Evolutionary conservation across 1,140 invertebrate species (phyloP).

Genomic region (Pseudomyrmex gracilis): DNA sequence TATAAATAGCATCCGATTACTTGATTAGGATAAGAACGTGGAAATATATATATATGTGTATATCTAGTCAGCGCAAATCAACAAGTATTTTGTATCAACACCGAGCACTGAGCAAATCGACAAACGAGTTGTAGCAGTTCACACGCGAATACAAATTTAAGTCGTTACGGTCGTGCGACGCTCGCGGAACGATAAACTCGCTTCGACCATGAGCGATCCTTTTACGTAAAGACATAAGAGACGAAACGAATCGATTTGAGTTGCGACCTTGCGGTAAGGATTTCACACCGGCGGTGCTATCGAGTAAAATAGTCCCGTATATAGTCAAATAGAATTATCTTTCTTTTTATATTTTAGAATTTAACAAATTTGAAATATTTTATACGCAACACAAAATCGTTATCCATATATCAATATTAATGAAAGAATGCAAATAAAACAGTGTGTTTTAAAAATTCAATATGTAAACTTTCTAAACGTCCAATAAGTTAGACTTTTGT

Average conservation of each 20-base stretch:
- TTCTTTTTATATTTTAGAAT: not conserved
- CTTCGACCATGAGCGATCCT: constrained; percentile 20
- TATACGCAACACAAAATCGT: not conserved
- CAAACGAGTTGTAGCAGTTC: constrained; percentile 11
- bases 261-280: not conserved
- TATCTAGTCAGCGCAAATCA: not conserved
- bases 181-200: constrained; percentile 16
- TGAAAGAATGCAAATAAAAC: constrained; percentile 15
- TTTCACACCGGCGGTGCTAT: not conserved
- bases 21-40: not conserved
- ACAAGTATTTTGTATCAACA: constrained; percentile 35
- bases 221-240: constrained; percentile 33
- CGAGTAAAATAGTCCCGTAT: not conserved
- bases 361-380: not conserved
- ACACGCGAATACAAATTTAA: constrained; percentile 43
- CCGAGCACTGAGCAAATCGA: not conserved
- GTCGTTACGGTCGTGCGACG: constrained; percentile 31
- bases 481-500: constrained; percentile 8
- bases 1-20: not conserved
- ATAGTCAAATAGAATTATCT: not conserved
- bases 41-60: no score
- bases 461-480: not conserved
- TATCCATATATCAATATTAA: no score
- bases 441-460: constrained; percentile 1
- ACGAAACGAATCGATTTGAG: constrained; percentile 16